Conservation (phyloP, 2,888 invertebrate genomes). For the Coremacera marginata region DNA sequence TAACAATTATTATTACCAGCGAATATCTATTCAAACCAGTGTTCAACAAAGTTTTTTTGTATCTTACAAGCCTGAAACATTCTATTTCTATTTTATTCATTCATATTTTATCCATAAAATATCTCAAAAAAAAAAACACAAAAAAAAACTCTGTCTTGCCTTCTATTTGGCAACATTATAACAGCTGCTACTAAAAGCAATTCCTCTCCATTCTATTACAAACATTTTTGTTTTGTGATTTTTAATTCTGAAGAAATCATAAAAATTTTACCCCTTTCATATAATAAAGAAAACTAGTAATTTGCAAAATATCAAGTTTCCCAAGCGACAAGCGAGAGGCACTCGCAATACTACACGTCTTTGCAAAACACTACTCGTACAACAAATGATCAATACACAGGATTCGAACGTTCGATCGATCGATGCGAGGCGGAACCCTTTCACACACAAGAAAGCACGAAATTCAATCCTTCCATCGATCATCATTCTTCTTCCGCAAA, state of each 20-base stretch:
- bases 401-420: background rate
- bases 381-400: conserved; percentile 21
- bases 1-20: too few species aligned
- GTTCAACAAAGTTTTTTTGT: too few species aligned
- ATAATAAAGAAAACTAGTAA: conserved; percentile 40
- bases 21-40: too few species aligned
- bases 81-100: too few species aligned
- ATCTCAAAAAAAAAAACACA: too few species aligned
- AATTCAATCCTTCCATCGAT: conserved; percentile 54
- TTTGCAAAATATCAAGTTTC: conserved; percentile 49
- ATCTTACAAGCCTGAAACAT: too few species aligned
- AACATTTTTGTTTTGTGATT: background rate
- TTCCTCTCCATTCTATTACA: too few species aligned
- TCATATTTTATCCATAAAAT: too few species aligned
- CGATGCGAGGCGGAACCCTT: conserved; percentile 50
- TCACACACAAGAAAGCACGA: conserved; percentile 46
- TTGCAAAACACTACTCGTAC: conserved; percentile 17
- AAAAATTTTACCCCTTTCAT: conserved; percentile 30
- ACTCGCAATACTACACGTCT: background rate
- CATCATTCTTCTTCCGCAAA: conserved; percentile 49
- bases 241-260: conserved; percentile 33
- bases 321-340: conserved; percentile 18
- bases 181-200: too few species aligned
- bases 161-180: too few species aligned
- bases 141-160: too few species aligned